These are phyloP conservation scores for Chymomyza costata DNA, from an alignment of 1,140 invertebrate species.

Conservation along the genomic window DNA sequence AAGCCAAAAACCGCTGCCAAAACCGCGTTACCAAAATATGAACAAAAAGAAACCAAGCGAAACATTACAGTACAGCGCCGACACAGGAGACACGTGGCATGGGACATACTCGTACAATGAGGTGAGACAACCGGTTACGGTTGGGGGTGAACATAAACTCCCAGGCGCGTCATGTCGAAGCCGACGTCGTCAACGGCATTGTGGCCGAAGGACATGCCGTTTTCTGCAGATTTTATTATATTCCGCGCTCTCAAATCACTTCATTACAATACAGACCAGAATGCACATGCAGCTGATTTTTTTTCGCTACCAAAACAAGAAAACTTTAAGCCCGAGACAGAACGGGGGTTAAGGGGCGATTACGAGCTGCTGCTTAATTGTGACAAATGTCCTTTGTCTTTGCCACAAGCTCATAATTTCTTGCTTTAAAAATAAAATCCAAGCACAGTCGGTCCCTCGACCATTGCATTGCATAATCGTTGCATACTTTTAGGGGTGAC, in stretches of 20 bases:
- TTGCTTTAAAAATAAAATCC: constrained; percentile 49
- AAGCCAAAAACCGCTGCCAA: constrained; percentile 32
- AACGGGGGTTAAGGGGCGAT: constrained; percentile 14
- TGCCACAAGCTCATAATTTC: constrained; percentile 56
- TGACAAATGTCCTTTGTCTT: constrained; percentile 68
- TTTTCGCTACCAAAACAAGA: constrained; percentile 20
- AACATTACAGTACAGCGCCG: constrained; percentile 1
- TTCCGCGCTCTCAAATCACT: constrained; percentile 24
- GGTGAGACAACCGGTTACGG: background rate
- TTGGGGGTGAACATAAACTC: constrained; percentile 5
- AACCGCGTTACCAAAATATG: constrained; percentile 19
- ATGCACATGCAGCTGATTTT: constrained; percentile 43
- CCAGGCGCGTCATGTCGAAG: constrained; percentile 40
- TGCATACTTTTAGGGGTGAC: no score
- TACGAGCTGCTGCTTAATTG: constrained; percentile 56
- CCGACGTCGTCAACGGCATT: constrained; percentile 30
- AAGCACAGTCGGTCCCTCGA: no score
- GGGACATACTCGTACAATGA: no score
- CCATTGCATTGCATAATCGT: no score
- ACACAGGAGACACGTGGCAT: constrained; percentile 23
- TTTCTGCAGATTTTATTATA: constrained; percentile 3
- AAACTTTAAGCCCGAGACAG: constrained; percentile 28
- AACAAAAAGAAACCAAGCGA: background rate
- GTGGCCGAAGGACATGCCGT: constrained; percentile 3
- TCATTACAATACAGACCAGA: constrained; percentile 41